Evolutionary conservation across 1,140 invertebrate genomes (phyloP).

Genomic region (Drosophila insularis): DNA sequence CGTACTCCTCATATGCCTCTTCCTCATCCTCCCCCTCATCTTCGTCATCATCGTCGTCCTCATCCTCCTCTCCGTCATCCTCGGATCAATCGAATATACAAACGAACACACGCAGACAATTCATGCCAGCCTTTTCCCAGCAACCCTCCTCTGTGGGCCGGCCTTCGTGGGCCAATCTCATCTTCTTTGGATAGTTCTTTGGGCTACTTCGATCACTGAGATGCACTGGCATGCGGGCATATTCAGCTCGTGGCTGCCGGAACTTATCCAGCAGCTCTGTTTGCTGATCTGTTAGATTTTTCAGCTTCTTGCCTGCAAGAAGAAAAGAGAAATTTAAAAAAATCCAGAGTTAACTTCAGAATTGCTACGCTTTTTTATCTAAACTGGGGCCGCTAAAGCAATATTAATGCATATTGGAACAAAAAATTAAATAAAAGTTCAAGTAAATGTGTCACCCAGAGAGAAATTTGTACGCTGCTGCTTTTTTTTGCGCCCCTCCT

Average conservation of each 20-base stretch:
- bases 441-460: too few relatives aligned
- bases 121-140: conserved; percentile 75
- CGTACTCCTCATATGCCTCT: neutral
- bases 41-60: conserved; percentile 9
- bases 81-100: conserved; percentile 81
- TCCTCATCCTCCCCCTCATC: conserved; percentile 9
- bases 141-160: conserved; percentile 67
- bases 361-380: too few relatives aligned
- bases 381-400: too few relatives aligned
- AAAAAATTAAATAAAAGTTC: too few relatives aligned
- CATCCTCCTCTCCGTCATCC: conserved; percentile 28
- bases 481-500: too few relatives aligned
- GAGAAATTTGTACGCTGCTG: too few relatives aligned
- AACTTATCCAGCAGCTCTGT: conserved; percentile 76
- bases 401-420: too few relatives aligned
- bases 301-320: conserved; percentile 70
- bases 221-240: conserved; percentile 79
- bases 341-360: neutral
- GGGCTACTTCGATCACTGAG: conserved; percentile 78
- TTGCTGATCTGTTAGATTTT: conserved; percentile 80
- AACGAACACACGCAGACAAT: conserved; percentile 77
- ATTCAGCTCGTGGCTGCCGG: conserved; percentile 73
- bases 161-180: conserved; percentile 68
- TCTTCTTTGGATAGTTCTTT: conserved; percentile 81
- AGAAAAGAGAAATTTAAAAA: neutral